phyloP scores from a whole-genome alignment of 2,888 invertebrate genomes.

The Salpingus planirostris region DNA sequence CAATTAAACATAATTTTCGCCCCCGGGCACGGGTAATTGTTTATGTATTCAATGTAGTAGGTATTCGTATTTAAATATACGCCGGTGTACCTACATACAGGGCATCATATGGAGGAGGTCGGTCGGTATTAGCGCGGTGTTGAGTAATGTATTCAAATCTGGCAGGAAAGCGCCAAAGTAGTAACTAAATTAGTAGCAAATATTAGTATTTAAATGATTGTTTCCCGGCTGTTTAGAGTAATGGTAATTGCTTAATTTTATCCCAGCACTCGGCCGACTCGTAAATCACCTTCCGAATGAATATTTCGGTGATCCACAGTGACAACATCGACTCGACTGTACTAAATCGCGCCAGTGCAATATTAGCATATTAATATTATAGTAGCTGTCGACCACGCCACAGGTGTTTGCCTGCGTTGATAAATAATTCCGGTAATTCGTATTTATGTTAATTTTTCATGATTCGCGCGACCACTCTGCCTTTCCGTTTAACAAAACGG shows the following conservation, averaged over 20 bases:
- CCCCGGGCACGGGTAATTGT: neutral
- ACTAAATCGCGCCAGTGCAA: slow-evolving; percentile 6
- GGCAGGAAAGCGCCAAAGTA: too few species aligned
- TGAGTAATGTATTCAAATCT: too few species aligned
- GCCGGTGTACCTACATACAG: too few species aligned
- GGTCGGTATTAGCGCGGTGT: too few species aligned
- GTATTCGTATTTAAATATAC: too few species aligned
- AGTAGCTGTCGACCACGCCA: slow-evolving; percentile 10
- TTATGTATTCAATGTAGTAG: too few species aligned
- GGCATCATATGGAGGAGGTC: too few species aligned
- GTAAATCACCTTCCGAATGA: slow-evolving; percentile 6
- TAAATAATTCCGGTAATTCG: slow-evolving; percentile 12
- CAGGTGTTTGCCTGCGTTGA: slow-evolving; percentile 12
- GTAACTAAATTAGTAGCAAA: too few species aligned
- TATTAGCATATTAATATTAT: slow-evolving; percentile 13
- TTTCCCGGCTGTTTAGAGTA: neutral
- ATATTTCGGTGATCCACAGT: slow-evolving; percentile 4
- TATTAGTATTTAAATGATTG: too few species aligned
- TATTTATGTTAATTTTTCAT: slow-evolving; percentile 7
- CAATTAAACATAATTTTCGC: neutral
- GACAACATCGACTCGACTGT: slow-evolving; percentile 8
- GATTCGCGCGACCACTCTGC: neutral
- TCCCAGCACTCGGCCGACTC: slow-evolving; percentile 2
- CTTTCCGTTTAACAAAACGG: too few species aligned
- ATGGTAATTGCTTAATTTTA: slow-evolving; percentile 3